phyloP scores from a whole-genome alignment of 2,888 invertebrate genomes.

The Agriopis leucophaearia region DNA sequence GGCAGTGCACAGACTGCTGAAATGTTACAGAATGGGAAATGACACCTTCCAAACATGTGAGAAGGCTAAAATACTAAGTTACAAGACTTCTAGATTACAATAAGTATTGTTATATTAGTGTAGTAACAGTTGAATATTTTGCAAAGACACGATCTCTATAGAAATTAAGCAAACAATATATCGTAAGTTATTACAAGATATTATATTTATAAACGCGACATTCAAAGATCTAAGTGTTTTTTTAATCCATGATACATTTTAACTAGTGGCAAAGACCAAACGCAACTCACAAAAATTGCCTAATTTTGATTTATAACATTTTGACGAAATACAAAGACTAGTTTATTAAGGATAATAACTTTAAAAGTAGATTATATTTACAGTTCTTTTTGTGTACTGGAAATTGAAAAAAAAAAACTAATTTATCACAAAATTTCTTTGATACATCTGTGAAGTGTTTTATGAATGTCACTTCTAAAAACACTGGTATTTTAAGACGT shows the following conservation, averaged over 20 bases:
- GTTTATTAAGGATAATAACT: background rate
- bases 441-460: constrained; percentile 1
- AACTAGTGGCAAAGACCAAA: constrained; percentile 5
- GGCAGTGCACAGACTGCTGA: constrained; percentile 70
- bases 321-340: constrained; percentile 5
- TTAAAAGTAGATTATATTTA: constrained; percentile 10
- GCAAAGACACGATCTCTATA: background rate
- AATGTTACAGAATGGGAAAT: constrained; percentile 55
- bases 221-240: constrained; percentile 9
- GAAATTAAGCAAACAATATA: constrained; percentile 15
- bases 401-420: background rate
- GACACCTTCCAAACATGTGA: constrained; percentile 60
- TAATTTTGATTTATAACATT: constrained; percentile 7
- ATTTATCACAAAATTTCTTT: background rate
- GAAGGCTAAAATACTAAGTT: constrained; percentile 46
- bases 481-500: background rate
- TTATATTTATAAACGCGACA: constrained; percentile 17
- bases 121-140: constrained; percentile 8
- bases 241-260: constrained; percentile 19
- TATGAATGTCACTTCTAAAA: background rate
- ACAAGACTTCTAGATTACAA: constrained; percentile 33
- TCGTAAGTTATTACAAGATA: constrained; percentile 16
- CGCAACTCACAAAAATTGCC: constrained; percentile 10
- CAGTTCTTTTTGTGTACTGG: background rate
- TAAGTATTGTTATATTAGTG: background rate